phyloP scores from a whole-genome alignment of 2,888 invertebrate species.

The Epirrhoe alternata region DNA sequence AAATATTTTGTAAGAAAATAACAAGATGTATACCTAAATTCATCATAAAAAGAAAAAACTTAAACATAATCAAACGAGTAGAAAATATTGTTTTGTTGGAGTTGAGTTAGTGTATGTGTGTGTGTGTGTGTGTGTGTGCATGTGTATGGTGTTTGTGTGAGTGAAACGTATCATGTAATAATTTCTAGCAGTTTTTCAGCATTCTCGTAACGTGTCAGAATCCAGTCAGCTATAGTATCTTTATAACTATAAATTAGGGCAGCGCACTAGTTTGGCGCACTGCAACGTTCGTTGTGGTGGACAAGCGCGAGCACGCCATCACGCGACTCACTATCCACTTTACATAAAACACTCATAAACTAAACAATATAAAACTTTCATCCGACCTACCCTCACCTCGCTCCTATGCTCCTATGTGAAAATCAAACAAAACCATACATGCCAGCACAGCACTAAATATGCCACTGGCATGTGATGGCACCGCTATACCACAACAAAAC shows the following conservation, averaged over 20 bases:
- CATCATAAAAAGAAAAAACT: no score
- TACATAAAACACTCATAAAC: constrained; percentile 62
- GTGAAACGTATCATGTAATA: no score
- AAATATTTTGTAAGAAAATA: no score
- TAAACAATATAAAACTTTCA: constrained; percentile 53
- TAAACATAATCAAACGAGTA: no score
- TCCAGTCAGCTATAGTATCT: no score
- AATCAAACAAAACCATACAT: constrained; percentile 45
- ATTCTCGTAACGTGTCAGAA: no score
- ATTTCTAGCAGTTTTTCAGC: no score
- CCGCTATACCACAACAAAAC: constrained; percentile 27
- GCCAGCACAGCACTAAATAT: constrained; percentile 10
- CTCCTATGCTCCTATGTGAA: constrained; percentile 45
- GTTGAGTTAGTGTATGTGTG: no score
- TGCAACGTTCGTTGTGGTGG: constrained; percentile 36
- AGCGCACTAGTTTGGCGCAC: constrained; percentile 35
- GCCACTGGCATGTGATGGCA: background rate
- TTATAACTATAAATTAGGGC: constrained; percentile 58
- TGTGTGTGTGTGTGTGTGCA: no score
- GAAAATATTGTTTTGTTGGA: no score
- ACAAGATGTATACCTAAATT: no score
- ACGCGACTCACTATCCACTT: constrained; percentile 58
- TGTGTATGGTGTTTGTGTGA: no score
- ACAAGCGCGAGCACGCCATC: constrained; percentile 17
- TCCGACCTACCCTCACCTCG: constrained; percentile 46